Conservation (phyloP, 2,888 invertebrate species). For the Neuroscelio doddi region DNA sequence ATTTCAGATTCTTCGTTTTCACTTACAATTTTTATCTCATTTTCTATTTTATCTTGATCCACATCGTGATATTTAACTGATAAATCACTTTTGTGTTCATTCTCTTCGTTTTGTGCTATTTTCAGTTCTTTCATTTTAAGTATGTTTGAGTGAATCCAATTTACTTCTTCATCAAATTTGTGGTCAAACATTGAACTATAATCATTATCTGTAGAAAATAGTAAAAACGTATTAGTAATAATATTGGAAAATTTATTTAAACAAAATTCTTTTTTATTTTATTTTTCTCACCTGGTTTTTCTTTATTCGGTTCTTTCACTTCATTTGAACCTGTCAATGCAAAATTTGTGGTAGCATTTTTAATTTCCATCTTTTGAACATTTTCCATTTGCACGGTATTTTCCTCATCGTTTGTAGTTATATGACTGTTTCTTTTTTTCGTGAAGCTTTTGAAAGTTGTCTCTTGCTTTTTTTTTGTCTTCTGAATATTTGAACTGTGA, state of each 20-base stretch:
- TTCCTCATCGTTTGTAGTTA: conserved; percentile 16
- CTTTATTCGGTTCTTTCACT: not conserved
- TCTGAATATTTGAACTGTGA: too few relatives aligned
- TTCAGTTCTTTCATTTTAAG: too few relatives aligned
- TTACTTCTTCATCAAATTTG: conserved; percentile 10
- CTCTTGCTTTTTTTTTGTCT: conserved; percentile 18
- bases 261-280: not conserved
- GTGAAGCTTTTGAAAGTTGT: not conserved
- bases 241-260: too few relatives aligned
- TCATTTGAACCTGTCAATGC: conserved; percentile 6
- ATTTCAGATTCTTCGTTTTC: conserved; percentile 25
- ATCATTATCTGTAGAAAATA: conserved; percentile 1
- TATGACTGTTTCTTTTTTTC: conserved; percentile 11
- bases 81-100: conserved; percentile 6
- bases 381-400: conserved; percentile 19
- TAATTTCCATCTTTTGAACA: conserved; percentile 27
- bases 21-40: not conserved
- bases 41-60: not conserved
- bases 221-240: too few relatives aligned
- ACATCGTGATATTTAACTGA: conserved; percentile 19
- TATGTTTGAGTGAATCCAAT: too few relatives aligned
- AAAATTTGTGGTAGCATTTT: conserved; percentile 14
- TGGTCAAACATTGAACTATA: conserved; percentile 10
- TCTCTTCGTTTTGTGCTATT: conserved; percentile 1
- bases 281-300: conserved; percentile 24